phyloP scores from a whole-genome alignment of 2,113 vertebrate genomes.

The Bos javanicus region DNA sequence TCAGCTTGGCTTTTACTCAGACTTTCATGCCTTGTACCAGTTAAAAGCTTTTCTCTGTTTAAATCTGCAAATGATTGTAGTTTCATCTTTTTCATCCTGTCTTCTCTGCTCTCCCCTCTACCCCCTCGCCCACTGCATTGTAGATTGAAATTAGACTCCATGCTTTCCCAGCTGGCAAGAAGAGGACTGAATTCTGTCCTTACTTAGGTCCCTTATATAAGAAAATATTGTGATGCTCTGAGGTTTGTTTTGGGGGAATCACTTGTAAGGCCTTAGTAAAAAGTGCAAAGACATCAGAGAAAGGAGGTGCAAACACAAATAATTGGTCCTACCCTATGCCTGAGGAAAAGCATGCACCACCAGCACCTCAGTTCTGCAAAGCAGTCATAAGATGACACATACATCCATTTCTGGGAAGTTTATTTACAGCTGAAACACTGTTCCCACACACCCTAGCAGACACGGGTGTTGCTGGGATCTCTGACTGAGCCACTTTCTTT shows the following conservation, averaged over 20 bases:
- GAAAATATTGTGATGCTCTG: background rate
- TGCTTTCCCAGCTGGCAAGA: background rate
- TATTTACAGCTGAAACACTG: background rate
- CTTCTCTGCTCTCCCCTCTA: background rate
- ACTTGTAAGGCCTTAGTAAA: background rate
- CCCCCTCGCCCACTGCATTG: accelerated
- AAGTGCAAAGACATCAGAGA: background rate
- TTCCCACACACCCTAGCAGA: background rate
- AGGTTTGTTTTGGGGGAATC: background rate
- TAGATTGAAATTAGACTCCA: background rate
- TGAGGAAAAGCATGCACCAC: background rate
- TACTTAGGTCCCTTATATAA: background rate
- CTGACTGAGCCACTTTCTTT: background rate
- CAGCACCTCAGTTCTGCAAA: background rate
- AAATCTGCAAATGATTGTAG: background rate
- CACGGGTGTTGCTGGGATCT: background rate
- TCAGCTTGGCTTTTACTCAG: background rate
- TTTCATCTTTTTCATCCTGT: background rate
- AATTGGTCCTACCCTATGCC: background rate
- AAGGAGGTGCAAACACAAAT: background rate
- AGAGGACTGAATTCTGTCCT: background rate
- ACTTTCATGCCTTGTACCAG: background rate
- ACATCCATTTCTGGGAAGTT: background rate
- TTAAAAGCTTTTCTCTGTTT: background rate
- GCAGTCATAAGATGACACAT: no score